Evolutionary conservation across 2,113 vertebrate species (phyloP).

Genomic region (Petrocephalus microphthalmus): DNA sequence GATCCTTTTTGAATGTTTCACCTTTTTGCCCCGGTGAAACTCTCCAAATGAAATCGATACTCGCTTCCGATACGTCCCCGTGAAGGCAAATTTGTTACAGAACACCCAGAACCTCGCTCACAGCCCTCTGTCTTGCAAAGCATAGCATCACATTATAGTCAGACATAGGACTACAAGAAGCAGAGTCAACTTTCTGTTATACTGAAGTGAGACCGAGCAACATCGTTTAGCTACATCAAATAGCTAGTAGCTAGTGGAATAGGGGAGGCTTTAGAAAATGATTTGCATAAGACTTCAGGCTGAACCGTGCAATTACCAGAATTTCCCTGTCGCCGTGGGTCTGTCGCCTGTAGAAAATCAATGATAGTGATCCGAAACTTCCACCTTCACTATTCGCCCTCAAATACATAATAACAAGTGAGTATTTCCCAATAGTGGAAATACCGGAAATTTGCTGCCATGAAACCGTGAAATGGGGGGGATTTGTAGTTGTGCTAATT

Average conservation of each 20-base stretch:
- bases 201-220: slow-evolving; percentile 18
- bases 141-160: background rate
- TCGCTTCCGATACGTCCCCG: background rate
- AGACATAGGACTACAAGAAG: background rate
- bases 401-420: slow-evolving; percentile 5
- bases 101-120: background rate
- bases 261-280: slow-evolving; percentile 14
- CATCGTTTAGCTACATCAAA: slow-evolving; percentile 11
- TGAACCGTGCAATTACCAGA: slow-evolving; percentile 23
- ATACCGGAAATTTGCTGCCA: slow-evolving; percentile 34
- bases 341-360: slow-evolving; percentile 21
- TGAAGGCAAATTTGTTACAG: background rate
- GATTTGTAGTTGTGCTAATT: slow-evolving; percentile 32
- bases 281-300: slow-evolving; percentile 23
- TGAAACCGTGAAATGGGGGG: slow-evolving; percentile 27
- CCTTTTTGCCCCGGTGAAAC: background rate
- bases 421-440: background rate
- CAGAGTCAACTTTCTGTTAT: background rate
- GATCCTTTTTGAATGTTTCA: background rate
- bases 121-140: background rate
- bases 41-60: background rate
- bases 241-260: slow-evolving; percentile 20
- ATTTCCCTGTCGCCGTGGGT: slow-evolving; percentile 13
- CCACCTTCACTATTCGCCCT: slow-evolving; percentile 24
- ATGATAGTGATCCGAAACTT: slow-evolving; percentile 28